These are phyloP conservation scores for Andrena minutula DNA, from an alignment of 2,888 invertebrate genomes.

Conservation along the genomic window DNA sequence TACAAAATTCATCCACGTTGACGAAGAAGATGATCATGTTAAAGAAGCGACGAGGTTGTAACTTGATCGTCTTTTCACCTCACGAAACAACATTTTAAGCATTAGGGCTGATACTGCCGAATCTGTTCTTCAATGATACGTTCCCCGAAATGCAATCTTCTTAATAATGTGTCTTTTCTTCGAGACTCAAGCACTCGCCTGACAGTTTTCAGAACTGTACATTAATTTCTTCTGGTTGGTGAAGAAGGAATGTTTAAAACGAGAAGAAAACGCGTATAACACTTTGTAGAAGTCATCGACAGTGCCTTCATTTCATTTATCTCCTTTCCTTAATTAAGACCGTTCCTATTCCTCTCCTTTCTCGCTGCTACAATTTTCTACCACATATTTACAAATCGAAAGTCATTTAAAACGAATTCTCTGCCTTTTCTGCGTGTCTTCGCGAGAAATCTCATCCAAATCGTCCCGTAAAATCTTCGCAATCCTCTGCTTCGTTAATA, in stretches of 20 bases:
- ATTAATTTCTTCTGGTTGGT: too few species aligned
- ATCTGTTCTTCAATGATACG: background rate
- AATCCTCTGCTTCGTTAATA: conserved; percentile 28
- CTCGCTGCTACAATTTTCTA: conserved; percentile 14
- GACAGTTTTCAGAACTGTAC: too few species aligned
- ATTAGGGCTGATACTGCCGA: background rate
- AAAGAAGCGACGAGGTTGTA: conserved; percentile 4
- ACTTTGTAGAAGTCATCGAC: background rate
- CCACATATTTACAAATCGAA: conserved; percentile 47
- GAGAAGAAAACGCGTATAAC: too few species aligned
- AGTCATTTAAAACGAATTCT: background rate
- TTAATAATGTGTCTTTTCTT: background rate
- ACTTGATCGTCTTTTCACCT: conserved; percentile 16
- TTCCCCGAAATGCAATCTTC: background rate
- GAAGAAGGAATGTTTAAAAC: too few species aligned
- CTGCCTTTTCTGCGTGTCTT: background rate
- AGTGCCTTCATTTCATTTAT: background rate
- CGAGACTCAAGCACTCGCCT: background rate
- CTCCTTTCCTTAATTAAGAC: background rate
- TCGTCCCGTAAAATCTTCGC: conserved; percentile 24
- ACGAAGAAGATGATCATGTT: conserved; percentile 19
- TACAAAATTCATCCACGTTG: conserved; percentile 23
- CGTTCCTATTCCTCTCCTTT: background rate
- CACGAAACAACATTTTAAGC: conserved; percentile 13
- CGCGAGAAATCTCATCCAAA: conserved; percentile 17